A percentile compares a stretch with the other conserved stretches of the same genome.
These are phyloP conservation scores for Athetis lepigone DNA, from an alignment of 2,888 invertebrate species.

Conservation along the genomic window DNA sequence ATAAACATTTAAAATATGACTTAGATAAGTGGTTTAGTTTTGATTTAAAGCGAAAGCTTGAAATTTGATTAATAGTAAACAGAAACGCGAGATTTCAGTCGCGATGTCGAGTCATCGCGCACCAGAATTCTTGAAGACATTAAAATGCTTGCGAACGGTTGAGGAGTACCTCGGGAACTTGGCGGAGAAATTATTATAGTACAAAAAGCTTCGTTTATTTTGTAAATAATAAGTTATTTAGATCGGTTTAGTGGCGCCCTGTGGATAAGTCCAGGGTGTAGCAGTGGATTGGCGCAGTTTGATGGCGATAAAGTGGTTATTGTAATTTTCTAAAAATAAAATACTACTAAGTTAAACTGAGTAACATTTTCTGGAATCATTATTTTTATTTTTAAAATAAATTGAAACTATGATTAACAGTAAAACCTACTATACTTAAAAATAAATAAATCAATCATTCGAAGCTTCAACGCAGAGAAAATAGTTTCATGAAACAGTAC, in stretches of 20 bases:
- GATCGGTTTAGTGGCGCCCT: no score
- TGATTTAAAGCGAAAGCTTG: slow-evolving; percentile 57
- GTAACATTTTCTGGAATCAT: not conserved
- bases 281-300: no score
- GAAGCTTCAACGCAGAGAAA: not conserved
- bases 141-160: slow-evolving; percentile 64
- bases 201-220: slow-evolving; percentile 6
- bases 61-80: slow-evolving; percentile 73
- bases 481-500: slow-evolving; percentile 51
- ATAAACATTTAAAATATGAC: slow-evolving; percentile 47
- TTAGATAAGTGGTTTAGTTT: slow-evolving; percentile 55
- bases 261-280: no score
- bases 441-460: not conserved
- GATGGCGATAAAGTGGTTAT: no score
- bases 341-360: no score
- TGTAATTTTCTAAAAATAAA: no score
- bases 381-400: not conserved
- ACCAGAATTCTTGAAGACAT: slow-evolving; percentile 73
- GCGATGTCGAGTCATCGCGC: slow-evolving; percentile 72
- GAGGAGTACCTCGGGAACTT: slow-evolving; percentile 50
- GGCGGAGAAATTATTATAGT: not conserved
- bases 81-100: slow-evolving; percentile 69
- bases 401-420: not conserved
- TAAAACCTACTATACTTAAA: not conserved
- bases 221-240: not conserved